Base-by-base conservation (phyloP, 2,888 invertebrate genomes). In the Philereme transversata region DNA sequence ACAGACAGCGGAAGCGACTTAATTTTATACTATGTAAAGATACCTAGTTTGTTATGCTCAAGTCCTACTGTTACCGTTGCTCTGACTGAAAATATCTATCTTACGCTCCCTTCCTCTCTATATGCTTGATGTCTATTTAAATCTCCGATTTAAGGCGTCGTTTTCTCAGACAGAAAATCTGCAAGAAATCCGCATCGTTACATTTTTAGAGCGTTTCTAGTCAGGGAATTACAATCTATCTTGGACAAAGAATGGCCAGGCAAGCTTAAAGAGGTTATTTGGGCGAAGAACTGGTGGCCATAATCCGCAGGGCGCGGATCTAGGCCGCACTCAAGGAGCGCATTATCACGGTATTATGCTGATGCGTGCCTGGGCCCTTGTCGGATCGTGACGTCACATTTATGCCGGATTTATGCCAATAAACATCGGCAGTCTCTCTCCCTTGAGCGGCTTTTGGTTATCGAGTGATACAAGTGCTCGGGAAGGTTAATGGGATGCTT, bases 271-370 rank as follows among this genome's bases (percentile, higher is more conserved):
- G 79, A 81, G 80, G 79, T 85, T 86, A 89, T 87, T 87, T 81
- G 81, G 80, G 81, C 74, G 79, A 69, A 75, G 76, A 79, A 78
- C 74, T 76, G 71, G 70, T 70, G 79, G 82, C 84, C 75, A 87
- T 90, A 90, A 90, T 87, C 88, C 84, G 75, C 90, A 90, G 87
- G 82, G 82, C 71, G 75, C 80, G 81, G 81, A 79, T 81, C 83
- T 78, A 77, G 83, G 84, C 79, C 83, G 80, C 81, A 79, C 82
- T 90, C 83, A 77, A 89, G 85, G 75, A 84, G 79, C 79, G 83
- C 86, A 90, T 91, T 90, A 90, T 87, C 85, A 78, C 80, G 78
- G 86, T 75, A 90, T 90, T 90, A 90, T 90, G 88, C 87, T 89
- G 88, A 90, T 88, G 86, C 82, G 84, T 79, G 79, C 73, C 79